Percentiles rank a stretch among this genome's conserved stretches.
These are phyloP conservation scores for Ptychadena robeensis DNA, from an alignment of 2,797 vertebrate genomes.

Conservation along the genomic window DNA sequence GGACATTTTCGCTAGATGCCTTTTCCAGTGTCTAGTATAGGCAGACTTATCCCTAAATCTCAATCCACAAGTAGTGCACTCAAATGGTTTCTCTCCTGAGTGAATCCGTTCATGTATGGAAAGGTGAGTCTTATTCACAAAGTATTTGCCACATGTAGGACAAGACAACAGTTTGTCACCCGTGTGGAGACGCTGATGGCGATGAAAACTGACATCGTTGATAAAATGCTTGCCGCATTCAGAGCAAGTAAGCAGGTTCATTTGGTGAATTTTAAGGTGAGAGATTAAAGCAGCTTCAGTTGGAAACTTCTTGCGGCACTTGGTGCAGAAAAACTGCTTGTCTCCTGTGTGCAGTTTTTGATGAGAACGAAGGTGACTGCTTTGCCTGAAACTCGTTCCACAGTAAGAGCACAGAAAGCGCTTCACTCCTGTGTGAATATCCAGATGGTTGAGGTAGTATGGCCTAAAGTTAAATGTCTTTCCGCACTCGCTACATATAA, in stretches of 20 bases:
- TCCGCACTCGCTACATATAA: neutral
- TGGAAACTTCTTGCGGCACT: neutral
- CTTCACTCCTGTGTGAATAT: neutral
- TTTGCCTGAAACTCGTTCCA: neutral
- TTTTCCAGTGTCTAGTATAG: neutral
- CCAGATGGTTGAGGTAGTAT: neutral
- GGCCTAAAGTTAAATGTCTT: neutral
- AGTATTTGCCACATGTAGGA: neutral
- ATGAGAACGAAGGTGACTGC: neutral
- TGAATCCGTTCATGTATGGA: neutral
- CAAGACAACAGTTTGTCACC: neutral
- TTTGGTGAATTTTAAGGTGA: neutral
- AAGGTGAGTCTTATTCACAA: neutral
- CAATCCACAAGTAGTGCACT: neutral
- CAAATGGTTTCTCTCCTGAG: neutral
- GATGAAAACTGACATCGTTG: neutral
- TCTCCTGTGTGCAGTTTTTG: neutral
- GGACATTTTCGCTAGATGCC: neutral
- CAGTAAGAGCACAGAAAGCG: constrained; percentile 1
- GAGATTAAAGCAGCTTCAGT: neutral
- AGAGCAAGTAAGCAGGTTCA: neutral
- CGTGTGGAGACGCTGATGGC: neutral
- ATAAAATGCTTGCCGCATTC: neutral
- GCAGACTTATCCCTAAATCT: neutral
- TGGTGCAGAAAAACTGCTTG: neutral